Conservation (phyloP, 1,140 invertebrate species). For the Macrostomum lignano region DNA sequence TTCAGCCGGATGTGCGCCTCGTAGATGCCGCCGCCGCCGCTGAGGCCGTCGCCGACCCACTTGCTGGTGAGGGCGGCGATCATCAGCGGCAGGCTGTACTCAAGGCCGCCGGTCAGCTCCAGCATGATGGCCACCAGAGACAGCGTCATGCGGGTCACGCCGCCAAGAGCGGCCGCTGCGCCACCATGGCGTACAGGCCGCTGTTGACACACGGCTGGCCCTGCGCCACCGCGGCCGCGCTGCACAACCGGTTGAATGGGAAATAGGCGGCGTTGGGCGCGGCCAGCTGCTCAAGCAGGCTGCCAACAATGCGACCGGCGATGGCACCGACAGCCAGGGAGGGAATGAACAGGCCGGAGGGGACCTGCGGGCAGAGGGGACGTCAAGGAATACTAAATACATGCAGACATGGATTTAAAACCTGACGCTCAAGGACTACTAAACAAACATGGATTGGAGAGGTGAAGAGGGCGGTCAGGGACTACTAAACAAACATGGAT, state of each 20-base stretch:
- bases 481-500: too few relatives aligned
- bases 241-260: slow-evolving; percentile 72
- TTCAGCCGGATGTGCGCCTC: slow-evolving; percentile 91
- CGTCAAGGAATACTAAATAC: too few relatives aligned
- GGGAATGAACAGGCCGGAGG: slow-evolving; percentile 61
- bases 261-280: slow-evolving; percentile 52
- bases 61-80: slow-evolving; percentile 94
- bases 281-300: slow-evolving; percentile 71
- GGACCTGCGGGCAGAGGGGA: too few relatives aligned
- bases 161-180: slow-evolving; percentile 78
- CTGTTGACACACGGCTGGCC: slow-evolving; percentile 82
- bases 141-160: slow-evolving; percentile 91
- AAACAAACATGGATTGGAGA: too few relatives aligned
- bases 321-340: slow-evolving; percentile 66
- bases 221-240: too few relatives aligned
- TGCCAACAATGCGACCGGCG: slow-evolving; percentile 73
- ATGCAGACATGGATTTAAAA: too few relatives aligned
- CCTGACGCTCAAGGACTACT: too few relatives aligned
- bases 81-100: slow-evolving; percentile 96
- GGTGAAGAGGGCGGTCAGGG: too few relatives aligned
- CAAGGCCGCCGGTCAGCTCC: slow-evolving; percentile 71
- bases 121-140: slow-evolving; percentile 99
- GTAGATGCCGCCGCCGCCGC: slow-evolving; percentile 70
- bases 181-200: slow-evolving; percentile 98
- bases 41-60: slow-evolving; percentile 92